Evolutionary conservation across 2,888 invertebrate species (phyloP).

Genomic region (Phortica okadai): DNA sequence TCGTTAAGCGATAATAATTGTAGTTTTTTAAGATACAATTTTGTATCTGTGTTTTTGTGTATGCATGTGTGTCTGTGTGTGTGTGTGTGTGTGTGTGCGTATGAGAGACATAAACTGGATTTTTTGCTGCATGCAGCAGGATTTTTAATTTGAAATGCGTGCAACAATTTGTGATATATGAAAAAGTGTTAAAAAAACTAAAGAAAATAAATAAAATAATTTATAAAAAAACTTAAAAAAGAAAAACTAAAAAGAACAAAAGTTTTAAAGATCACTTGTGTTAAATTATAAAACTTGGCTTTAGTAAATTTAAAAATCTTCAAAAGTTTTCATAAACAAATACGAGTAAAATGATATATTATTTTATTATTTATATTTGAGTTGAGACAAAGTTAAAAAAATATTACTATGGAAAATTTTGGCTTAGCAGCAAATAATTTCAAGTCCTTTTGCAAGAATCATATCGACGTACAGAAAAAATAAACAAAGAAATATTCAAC

Average conservation of each 20-base stretch:
- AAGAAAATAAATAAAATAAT: neutral
- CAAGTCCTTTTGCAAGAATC: no score
- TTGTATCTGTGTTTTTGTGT: neutral
- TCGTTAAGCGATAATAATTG: neutral
- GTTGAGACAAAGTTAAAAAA: no score
- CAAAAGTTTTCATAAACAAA: no score
- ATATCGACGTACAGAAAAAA: neutral
- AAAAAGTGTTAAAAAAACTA: neutral
- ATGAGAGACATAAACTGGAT: slow-evolving; percentile 33
- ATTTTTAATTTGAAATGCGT: slow-evolving; percentile 9
- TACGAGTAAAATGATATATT: no score
- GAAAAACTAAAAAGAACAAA: neutral
- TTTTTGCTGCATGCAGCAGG: slow-evolving; percentile 4
- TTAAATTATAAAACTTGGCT: no score
- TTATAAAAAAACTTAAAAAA: neutral
- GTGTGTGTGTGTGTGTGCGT: slow-evolving; percentile 25
- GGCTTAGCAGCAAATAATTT: no score
- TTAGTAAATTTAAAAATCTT: neutral
- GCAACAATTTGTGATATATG: neutral
- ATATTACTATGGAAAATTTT: no score
- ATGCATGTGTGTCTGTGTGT: slow-evolving; percentile 27
- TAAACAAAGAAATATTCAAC: neutral
- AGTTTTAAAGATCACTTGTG: no score
- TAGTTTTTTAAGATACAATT: neutral
- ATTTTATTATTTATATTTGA: neutral